These are phyloP conservation scores for Pluvialis apricaria DNA, from an alignment of 2,113 vertebrate species.

Conservation along the genomic window DNA sequence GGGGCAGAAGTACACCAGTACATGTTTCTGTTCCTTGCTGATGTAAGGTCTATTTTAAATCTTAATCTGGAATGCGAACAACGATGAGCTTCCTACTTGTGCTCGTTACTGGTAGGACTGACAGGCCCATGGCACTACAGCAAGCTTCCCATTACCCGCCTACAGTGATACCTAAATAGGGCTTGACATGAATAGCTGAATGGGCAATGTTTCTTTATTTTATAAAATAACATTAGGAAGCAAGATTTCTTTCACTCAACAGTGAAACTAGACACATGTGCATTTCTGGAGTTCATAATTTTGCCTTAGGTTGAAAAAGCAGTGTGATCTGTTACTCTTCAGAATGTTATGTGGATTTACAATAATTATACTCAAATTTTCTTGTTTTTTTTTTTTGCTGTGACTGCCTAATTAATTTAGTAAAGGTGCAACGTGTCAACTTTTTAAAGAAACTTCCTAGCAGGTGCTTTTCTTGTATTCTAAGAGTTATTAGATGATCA, in stretches of 20 bases:
- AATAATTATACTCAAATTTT: background rate
- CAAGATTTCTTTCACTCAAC: accelerated
- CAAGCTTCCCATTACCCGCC: background rate
- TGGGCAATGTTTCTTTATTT: background rate
- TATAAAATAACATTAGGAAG: background rate
- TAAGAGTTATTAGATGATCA: background rate
- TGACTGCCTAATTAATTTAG: background rate
- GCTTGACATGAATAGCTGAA: background rate
- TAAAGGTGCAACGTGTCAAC: background rate
- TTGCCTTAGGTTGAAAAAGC: background rate
- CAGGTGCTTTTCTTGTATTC: background rate
- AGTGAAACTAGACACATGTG: accelerated
- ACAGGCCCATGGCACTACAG: background rate
- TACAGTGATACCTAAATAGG: background rate
- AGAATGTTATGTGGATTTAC: background rate
- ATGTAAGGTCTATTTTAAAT: background rate
- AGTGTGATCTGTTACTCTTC: background rate
- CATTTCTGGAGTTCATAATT: background rate
- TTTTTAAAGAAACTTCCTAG: background rate
- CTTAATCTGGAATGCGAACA: background rate
- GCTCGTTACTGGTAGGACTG: background rate
- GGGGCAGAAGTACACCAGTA: background rate
- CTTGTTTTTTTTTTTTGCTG: background rate
- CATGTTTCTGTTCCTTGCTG: background rate
- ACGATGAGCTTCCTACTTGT: background rate